These are phyloP conservation scores for Leptestheria dahalacensis DNA, from an alignment of 1,140 invertebrate species.

Conservation along the genomic window DNA sequence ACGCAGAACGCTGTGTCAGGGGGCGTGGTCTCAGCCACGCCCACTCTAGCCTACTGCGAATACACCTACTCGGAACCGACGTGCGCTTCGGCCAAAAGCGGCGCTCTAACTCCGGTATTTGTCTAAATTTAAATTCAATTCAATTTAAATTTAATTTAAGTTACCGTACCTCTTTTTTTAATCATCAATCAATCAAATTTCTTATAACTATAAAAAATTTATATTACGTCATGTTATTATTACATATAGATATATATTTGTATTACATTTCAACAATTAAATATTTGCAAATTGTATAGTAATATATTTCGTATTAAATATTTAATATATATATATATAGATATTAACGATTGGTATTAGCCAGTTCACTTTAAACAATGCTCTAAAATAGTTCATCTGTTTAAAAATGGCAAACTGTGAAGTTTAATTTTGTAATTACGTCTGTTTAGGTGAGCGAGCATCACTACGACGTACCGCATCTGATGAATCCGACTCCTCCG, in stretches of 20 bases:
- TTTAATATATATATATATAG: too few relatives aligned
- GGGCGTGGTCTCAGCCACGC: constrained; percentile 19
- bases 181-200: background rate
- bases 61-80: constrained; percentile 49
- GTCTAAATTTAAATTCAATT: background rate
- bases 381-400: too few relatives aligned
- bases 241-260: too few relatives aligned
- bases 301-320: too few relatives aligned
- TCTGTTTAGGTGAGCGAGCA: constrained; percentile 36
- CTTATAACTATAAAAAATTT: too few relatives aligned
- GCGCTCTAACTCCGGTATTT: constrained; percentile 14
- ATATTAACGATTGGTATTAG: too few relatives aligned
- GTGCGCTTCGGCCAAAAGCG: constrained; percentile 16
- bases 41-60: constrained; percentile 43
- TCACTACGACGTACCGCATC: constrained; percentile 71
- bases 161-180: background rate
- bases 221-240: too few relatives aligned
- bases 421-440: background rate
- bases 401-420: too few relatives aligned
- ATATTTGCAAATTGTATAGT: too few relatives aligned
- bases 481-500: constrained; percentile 27
- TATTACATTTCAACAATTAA: too few relatives aligned
- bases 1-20: constrained; percentile 48
- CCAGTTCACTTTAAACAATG: background rate
- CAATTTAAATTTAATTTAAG: background rate